Evolutionary conservation across 2,797 vertebrate genomes (phyloP), one percentile per base, ranked within the genome.

Genomic region (Xenops minutus): DNA sequence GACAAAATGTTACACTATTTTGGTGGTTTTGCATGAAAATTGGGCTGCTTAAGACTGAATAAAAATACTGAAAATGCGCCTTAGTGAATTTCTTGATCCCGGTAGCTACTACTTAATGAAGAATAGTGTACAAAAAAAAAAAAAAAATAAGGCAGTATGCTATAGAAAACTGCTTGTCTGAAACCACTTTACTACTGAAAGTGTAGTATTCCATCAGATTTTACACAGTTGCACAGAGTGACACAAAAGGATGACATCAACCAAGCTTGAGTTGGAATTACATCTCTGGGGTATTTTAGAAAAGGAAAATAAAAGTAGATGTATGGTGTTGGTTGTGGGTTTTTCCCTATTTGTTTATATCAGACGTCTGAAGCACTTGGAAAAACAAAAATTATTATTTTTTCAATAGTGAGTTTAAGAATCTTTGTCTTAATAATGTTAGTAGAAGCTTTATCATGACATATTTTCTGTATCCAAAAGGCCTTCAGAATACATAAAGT

Each of bases 401-500:
- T 80, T 12, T 26, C 23, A 62, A 14, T 73, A 39, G 27, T 71
- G 36, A 36, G 12, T 63, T 80, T 49, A 68, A 37, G 19, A 30
- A 69, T 51, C 16, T 75, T 88, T 64, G 24, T 32, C 16, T 66
- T 77, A 85, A 64, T 55, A 78, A 43, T 32, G 13, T 17, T 88
- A 76, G 41, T 29, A 72, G 41, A 64, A 88, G 46, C 14, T 83
- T 93, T 85, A 64, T 22, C 12, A 12, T 58, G 41, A 58, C 46
- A 1, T 46, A 93, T 73, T 91, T 92, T 93, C 30, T 72, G 34
- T 14, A 16, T 81, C 32, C 64, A 91, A 93, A 92, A 74, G 55
- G 19, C 14, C 24, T 68, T 59, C 21, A 81, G 89, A 95, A 95
- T 92, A 94, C 75, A 94, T 85, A 34, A 52, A 93, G 83, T 91